A percentile compares a stretch with the other conserved stretches of the same genome.
Conservation (phyloP, 2,888 invertebrate genomes). For the Coenonympha arcania region DNA sequence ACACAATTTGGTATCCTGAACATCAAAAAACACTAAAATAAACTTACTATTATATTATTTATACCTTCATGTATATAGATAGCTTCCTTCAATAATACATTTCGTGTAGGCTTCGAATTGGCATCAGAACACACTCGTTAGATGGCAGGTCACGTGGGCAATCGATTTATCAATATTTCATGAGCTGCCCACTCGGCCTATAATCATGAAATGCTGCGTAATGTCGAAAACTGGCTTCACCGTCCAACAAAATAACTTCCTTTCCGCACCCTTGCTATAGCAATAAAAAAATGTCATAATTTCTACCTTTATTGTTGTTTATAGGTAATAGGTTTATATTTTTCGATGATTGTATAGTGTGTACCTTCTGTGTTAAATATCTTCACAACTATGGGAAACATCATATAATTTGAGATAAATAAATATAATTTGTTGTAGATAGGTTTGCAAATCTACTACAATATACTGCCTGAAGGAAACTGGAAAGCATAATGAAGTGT, state of each 20-base stretch:
- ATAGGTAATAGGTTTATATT: too few relatives aligned
- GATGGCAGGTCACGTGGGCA: background rate
- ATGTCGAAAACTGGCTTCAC: background rate
- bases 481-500: too few relatives aligned
- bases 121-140: background rate
- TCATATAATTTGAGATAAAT: too few relatives aligned
- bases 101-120: background rate
- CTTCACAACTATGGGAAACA: too few relatives aligned
- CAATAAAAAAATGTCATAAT: background rate
- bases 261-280: background rate
- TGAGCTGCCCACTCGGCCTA: conserved; percentile 1
- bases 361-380: too few relatives aligned
- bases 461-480: too few relatives aligned
- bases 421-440: too few relatives aligned
- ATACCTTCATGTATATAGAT: background rate
- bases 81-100: background rate
- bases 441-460: too few relatives aligned
- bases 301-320: background rate
- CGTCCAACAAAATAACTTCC: background rate
- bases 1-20: too few relatives aligned
- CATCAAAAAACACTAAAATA: too few relatives aligned
- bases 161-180: conserved; percentile 13
- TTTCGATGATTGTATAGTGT: too few relatives aligned
- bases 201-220: conserved; percentile 3
- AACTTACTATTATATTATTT: too few relatives aligned